A percentile compares a stretch with the other conserved stretches of the same genome.
Evolutionary conservation across 2,113 vertebrate genomes (phyloP).

Genomic region (Brienomyrus brachyistius): DNA sequence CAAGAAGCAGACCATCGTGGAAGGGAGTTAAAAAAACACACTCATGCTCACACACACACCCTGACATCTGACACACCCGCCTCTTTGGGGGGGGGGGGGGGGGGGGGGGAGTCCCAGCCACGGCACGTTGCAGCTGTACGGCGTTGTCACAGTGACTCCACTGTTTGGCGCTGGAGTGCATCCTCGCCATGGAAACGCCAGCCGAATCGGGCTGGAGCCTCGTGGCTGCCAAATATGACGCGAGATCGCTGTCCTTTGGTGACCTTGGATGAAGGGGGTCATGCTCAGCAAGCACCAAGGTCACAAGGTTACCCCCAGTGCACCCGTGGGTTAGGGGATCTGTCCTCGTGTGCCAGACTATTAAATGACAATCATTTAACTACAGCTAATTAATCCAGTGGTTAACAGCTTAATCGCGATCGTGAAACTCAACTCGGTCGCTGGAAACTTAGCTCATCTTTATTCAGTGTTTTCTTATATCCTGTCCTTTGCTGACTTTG

Average conservation of each 20-base stretch:
- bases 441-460: not conserved
- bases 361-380: not conserved
- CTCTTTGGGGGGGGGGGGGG: slow-evolving; percentile 42
- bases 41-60: not conserved
- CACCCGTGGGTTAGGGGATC: not conserved
- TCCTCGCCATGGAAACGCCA: not conserved
- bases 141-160: slow-evolving; percentile 32
- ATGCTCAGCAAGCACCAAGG: not conserved
- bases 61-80: slow-evolving; percentile 30
- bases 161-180: slow-evolving; percentile 22
- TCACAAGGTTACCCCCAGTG: not conserved
- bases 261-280: not conserved
- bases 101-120: slow-evolving; percentile 42
- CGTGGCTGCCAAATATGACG: not conserved
- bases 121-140: slow-evolving; percentile 20
- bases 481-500: slow-evolving; percentile 24
- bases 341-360: not conserved
- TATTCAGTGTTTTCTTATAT: not conserved
- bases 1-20: not conserved
- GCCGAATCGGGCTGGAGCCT: not conserved
- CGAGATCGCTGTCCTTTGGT: not conserved
- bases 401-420: not conserved
- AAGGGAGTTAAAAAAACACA: not conserved
- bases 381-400: not conserved
- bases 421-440: not conserved